Evolutionary conservation across 2,888 invertebrate genomes (phyloP).

Genomic region (Axea sp.): DNA sequence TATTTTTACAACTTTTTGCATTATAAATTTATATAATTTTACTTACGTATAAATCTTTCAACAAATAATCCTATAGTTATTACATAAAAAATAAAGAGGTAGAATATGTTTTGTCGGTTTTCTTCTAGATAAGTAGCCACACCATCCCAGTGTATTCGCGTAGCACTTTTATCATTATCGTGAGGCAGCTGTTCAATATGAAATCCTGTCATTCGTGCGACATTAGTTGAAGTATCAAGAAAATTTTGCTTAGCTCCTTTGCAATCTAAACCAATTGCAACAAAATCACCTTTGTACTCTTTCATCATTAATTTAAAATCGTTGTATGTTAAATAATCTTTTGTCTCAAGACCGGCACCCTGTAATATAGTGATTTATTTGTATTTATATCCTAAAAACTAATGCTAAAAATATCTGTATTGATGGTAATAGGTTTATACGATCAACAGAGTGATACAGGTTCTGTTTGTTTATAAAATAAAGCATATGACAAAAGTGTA

Average conservation of each 20-base stretch:
- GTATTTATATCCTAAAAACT: no score
- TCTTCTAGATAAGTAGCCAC: conserved; percentile 96
- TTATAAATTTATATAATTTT: conserved; percentile 27
- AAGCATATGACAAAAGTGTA: no score
- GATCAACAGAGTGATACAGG: no score
- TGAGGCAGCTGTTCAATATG: conserved; percentile 87
- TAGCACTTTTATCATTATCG: conserved; percentile 82
- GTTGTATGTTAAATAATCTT: conserved; percentile 92
- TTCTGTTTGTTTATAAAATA: no score
- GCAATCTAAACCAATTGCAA: conserved; percentile 95
- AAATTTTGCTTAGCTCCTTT: conserved; percentile 98
- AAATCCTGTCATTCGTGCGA: conserved; percentile 96
- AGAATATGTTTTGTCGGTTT: conserved; percentile 97
- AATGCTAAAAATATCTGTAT: no score
- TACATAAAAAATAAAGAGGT: conserved; percentile 96
- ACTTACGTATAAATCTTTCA: conserved; percentile 94
- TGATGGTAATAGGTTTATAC: no score
- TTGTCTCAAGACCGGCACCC: conserved; percentile 93
- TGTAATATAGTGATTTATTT: conserved; percentile 79
- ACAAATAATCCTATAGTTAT: conserved; percentile 95
- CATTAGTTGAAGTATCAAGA: conserved; percentile 95
- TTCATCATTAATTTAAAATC: conserved; percentile 98
- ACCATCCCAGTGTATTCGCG: conserved; percentile 90
- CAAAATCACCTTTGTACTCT: conserved; percentile 96
- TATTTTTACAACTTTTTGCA: no score